Percentiles rank a stretch among this genome's conserved stretches.
phyloP scores from a whole-genome alignment of 2,113 vertebrate species.

The Ciconia boyciana region DNA sequence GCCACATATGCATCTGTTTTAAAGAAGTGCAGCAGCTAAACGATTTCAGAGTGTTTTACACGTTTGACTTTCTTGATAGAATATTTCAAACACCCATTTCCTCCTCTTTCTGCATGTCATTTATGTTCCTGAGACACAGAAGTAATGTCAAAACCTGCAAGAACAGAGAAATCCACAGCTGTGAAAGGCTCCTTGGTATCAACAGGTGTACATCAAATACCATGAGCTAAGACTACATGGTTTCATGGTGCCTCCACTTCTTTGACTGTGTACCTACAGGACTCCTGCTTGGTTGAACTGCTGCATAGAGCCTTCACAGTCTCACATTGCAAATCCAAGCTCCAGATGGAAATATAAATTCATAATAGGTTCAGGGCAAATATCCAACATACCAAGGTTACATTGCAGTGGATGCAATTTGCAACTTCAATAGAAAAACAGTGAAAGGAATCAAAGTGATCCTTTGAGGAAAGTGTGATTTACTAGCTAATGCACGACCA shows the following conservation, averaged over 20 bases:
- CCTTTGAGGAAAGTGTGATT: not conserved
- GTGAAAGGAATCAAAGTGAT: not conserved
- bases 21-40: not conserved
- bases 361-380: not conserved
- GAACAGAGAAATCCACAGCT: not conserved
- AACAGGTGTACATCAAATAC: not conserved
- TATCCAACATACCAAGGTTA: not conserved
- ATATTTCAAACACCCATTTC: not conserved
- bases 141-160: not conserved
- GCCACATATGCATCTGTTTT: not conserved
- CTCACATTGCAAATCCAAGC: not conserved
- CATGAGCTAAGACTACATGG: not conserved
- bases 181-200: not conserved
- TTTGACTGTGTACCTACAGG: not conserved
- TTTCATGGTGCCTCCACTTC: not conserved
- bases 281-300: not conserved
- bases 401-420: not conserved
- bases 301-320: not conserved
- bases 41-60: not conserved
- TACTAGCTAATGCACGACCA: not conserved
- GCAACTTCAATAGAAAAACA: not conserved
- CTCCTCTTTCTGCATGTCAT: not conserved
- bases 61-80: not conserved
- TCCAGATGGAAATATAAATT: constrained; percentile 21
- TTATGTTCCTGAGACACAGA: not conserved